Evolutionary conservation across 2,888 invertebrate species (phyloP).

Genomic region (Hydropsyche betteni): DNA sequence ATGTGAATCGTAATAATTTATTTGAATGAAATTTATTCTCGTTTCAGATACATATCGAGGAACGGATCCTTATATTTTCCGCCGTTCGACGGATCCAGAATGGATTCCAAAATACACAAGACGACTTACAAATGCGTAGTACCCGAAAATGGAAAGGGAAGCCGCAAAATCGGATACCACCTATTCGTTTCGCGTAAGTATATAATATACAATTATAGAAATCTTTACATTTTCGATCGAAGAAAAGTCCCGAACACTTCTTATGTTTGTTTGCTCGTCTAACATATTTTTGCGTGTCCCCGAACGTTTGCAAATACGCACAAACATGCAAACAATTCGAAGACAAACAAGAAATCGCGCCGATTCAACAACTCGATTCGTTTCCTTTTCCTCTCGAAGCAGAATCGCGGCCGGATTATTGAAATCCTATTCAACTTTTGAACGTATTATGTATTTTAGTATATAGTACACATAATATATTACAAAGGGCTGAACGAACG

Average conservation of each 20-base stretch:
- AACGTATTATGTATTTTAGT: not conserved
- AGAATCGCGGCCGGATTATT: slow-evolving; percentile 13
- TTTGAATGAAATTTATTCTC: slow-evolving; percentile 4
- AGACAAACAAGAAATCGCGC: slow-evolving; percentile 18
- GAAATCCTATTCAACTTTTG: slow-evolving; percentile 20
- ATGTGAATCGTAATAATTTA: no score
- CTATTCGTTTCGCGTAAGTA: slow-evolving; percentile 31
- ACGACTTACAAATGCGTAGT: slow-evolving; percentile 41
- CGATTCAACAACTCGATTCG: slow-evolving; percentile 20
- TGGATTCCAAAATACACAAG: slow-evolving; percentile 38
- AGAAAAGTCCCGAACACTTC: not conserved
- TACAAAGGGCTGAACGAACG: not conserved
- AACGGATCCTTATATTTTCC: slow-evolving; percentile 48
- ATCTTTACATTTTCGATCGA: no score
- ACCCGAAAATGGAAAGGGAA: slow-evolving; percentile 29
- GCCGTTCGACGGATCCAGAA: slow-evolving; percentile 41
- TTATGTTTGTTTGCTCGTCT: not conserved
- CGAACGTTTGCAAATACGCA: slow-evolving; percentile 5
- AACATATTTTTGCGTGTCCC: not conserved
- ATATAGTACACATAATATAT: no score
- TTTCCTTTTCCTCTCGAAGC: slow-evolving; percentile 3
- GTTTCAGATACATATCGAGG: slow-evolving; percentile 47
- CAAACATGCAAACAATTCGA: slow-evolving; percentile 8
- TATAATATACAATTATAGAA: not conserved
- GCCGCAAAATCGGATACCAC: slow-evolving; percentile 4